phyloP scores from a whole-genome alignment of 2,113 vertebrate genomes.

The Neolamprologus cancellatus region DNA sequence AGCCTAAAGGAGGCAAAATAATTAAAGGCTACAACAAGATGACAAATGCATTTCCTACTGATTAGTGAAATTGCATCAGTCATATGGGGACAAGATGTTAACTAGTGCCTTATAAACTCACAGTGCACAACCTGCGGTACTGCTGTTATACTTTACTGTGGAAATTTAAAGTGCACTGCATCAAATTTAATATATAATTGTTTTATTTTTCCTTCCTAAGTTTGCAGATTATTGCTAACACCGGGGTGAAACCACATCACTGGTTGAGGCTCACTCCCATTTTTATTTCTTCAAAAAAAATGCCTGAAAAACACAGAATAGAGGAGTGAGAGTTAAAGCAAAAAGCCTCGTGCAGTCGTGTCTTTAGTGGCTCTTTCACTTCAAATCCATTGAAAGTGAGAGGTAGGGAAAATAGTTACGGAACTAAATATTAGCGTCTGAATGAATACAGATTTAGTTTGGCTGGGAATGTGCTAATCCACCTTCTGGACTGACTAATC shows the following conservation, averaged over 20 bases:
- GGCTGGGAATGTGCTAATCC: constrained; percentile 28
- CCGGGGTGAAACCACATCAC: not conserved
- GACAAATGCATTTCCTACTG: not conserved
- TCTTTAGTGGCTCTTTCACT: not conserved
- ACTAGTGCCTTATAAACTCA: not conserved
- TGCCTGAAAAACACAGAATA: not conserved
- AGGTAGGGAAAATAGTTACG: not conserved
- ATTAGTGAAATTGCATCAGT: not conserved
- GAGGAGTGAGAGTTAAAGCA: not conserved
- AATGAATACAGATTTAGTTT: not conserved
- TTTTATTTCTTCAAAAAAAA: not conserved
- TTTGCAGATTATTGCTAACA: not conserved
- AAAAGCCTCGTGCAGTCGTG: not conserved
- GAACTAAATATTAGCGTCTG: not conserved
- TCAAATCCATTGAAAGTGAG: not conserved
- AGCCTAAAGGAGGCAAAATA: not conserved
- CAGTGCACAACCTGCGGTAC: not conserved
- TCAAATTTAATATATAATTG: not conserved
- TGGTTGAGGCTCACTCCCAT: not conserved
- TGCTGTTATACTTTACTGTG: not conserved
- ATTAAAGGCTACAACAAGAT: not conserved
- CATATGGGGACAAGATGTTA: not conserved
- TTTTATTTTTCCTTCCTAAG: not conserved
- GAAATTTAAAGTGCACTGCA: not conserved
- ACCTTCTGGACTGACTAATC: not conserved